Evolutionary conservation across 2,888 invertebrate species (phyloP).

Genomic region (Xestoiulus laeticollis): DNA sequence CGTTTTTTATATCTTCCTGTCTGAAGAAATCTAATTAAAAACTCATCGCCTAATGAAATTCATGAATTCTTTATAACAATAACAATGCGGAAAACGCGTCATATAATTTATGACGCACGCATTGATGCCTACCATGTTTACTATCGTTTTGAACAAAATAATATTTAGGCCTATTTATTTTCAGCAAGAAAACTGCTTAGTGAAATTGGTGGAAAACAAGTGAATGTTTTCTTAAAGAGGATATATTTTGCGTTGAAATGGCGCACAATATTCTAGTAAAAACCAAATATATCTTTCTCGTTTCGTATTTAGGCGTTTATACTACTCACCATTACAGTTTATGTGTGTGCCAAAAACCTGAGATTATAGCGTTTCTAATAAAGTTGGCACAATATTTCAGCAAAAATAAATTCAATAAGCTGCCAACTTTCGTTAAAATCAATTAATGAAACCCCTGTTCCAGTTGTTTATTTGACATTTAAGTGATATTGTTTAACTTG

Average conservation of each 20-base stretch:
- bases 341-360: too few relatives aligned
- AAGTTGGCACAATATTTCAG: too few relatives aligned
- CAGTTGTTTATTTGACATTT: too few relatives aligned
- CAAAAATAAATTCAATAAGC: too few relatives aligned
- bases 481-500: too few relatives aligned
- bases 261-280: background rate
- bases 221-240: constrained; percentile 21
- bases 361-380: too few relatives aligned
- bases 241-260: background rate
- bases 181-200: constrained; percentile 21
- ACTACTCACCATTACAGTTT: background rate
- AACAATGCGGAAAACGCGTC: constrained; percentile 29
- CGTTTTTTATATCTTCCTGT: background rate
- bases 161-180: background rate
- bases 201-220: background rate
- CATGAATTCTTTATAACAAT: background rate
- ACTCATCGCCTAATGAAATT: background rate
- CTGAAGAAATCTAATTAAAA: background rate
- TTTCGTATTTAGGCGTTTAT: too few relatives aligned
- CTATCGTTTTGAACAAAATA: background rate
- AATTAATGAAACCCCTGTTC: too few relatives aligned
- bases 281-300: background rate
- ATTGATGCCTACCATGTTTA: constrained; percentile 15
- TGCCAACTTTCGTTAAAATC: too few relatives aligned
- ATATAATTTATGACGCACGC: constrained; percentile 11